A percentile compares a stretch with the other conserved stretches of the same genome.
Evolutionary conservation across 1,140 invertebrate genomes (phyloP).

Genomic region (Bicyclus anynana): DNA sequence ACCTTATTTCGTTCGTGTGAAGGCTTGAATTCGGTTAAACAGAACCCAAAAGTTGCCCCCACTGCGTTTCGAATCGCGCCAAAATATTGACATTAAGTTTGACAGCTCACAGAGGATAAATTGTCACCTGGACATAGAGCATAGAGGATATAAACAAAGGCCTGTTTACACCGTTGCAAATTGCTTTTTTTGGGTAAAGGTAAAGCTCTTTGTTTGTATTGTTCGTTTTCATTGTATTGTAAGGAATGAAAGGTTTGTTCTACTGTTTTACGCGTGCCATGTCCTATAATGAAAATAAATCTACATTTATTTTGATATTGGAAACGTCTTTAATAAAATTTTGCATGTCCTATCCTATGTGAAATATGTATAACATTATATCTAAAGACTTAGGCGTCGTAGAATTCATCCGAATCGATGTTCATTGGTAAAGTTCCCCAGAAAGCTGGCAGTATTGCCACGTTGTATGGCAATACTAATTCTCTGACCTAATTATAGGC

Average conservation of each 20-base stretch:
- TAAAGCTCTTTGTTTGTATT: constrained; percentile 32
- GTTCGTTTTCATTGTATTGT: constrained; percentile 31
- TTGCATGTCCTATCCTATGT: too few species aligned
- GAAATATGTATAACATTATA: too few species aligned
- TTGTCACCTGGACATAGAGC: constrained; percentile 40
- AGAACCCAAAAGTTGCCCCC: constrained; percentile 22
- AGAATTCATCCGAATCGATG: too few species aligned
- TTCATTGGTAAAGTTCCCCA: too few species aligned
- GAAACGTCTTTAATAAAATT: too few species aligned
- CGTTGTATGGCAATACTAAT: too few species aligned
- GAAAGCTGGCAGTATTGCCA: too few species aligned
- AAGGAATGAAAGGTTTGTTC: constrained; percentile 24
- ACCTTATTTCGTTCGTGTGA: constrained; percentile 14
- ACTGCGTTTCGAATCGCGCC: constrained; percentile 65
- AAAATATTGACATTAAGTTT: constrained; percentile 70
- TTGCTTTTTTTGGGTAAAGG: constrained; percentile 26
- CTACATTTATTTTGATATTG: neutral
- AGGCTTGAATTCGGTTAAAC: constrained; percentile 16
- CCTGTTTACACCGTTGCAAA: constrained; percentile 55
- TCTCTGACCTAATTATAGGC: too few species aligned
- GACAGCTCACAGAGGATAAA: constrained; percentile 46
- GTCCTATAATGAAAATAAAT: neutral
- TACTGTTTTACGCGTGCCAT: constrained; percentile 42
- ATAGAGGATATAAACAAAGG: constrained; percentile 49
- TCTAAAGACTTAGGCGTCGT: too few species aligned